phyloP scores from a whole-genome alignment of 2,113 vertebrate species.

The Nicator chloris region DNA sequence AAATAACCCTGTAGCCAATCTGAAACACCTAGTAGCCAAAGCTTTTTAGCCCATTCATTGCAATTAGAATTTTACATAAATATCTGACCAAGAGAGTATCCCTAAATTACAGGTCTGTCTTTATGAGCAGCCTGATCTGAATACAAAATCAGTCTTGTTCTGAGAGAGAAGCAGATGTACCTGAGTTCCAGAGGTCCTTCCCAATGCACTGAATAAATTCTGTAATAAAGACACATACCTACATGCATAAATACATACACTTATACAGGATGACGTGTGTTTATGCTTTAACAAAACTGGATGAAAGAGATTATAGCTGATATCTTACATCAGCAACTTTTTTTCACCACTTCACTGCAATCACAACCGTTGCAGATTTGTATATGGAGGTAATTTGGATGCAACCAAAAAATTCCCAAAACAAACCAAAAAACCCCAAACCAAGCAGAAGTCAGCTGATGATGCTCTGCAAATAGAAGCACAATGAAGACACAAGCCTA shows the following conservation, averaged over 20 bases:
- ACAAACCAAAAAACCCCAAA: neutral
- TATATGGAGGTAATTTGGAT: neutral
- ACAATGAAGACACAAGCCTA: slow-evolving; percentile 51
- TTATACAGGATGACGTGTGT: neutral
- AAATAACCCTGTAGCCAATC: neutral
- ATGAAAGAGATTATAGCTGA: neutral
- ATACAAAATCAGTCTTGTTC: neutral
- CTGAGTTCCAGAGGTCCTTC: neutral
- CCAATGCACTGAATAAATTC: neutral
- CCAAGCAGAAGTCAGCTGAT: neutral
- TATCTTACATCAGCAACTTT: neutral
- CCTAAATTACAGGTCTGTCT: neutral
- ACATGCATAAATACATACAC: neutral
- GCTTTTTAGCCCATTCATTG: neutral
- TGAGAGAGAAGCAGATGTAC: neutral
- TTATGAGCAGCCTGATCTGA: neutral
- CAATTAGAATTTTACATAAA: neutral
- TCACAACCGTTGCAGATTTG: neutral
- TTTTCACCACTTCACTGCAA: slow-evolving; percentile 15
- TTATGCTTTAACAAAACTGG: neutral
- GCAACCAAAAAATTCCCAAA: neutral
- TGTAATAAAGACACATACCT: neutral
- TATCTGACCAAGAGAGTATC: neutral
- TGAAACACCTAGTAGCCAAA: neutral
- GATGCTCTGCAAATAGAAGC: slow-evolving; percentile 44